Base-by-base conservation (phyloP, 2,113 vertebrate genomes). In the Pteropus alecto region DNA sequence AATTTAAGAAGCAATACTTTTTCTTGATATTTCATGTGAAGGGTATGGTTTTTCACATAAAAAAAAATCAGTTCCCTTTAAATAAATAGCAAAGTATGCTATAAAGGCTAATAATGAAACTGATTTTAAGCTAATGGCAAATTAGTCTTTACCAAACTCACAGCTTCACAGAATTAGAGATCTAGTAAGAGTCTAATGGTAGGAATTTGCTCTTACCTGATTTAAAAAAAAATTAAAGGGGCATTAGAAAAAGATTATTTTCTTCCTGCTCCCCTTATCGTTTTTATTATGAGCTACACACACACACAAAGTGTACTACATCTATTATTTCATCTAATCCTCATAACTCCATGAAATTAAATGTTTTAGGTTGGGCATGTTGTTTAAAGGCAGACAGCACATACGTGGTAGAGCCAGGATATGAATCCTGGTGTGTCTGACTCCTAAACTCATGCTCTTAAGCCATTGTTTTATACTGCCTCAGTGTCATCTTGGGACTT, bases 281-380 rank as follows among this genome's bases (percentile, higher is more conserved):
- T 73, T 83, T 56, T 84, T 90, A 87, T 82, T 93, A 82, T 65
- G 38, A 91, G 22, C n/a, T 56, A 61, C 24, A 26, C 28, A 48
- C 48, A 51, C 48, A 33, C 3, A 56, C 74, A 38, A 38, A 90
- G 28, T 60, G 7, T 1, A 78, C 48, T 79, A 63, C 38, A 87
- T 63, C 78, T 11, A 65, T 56, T 83, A 63, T 91, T 94, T 94
- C 51, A 86, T 90, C 79, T 87, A 71, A 67, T 91, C 61, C 61
- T 93, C 30, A 58, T 78, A 84, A 96, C 38, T 83, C 46, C 21
- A 48, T 58, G 51, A 94, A 74, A 60, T 82, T 35, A 78, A 26
- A 51, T 14, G 54, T 81, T 71, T 38, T 41, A 81, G 38, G 68
- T 68, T 77, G 35, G 70, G 33, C 33, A 77, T 68, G 33, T 38